phyloP scores from a whole-genome alignment of 1,140 invertebrate species.

The Heliconius hermathena region DNA sequence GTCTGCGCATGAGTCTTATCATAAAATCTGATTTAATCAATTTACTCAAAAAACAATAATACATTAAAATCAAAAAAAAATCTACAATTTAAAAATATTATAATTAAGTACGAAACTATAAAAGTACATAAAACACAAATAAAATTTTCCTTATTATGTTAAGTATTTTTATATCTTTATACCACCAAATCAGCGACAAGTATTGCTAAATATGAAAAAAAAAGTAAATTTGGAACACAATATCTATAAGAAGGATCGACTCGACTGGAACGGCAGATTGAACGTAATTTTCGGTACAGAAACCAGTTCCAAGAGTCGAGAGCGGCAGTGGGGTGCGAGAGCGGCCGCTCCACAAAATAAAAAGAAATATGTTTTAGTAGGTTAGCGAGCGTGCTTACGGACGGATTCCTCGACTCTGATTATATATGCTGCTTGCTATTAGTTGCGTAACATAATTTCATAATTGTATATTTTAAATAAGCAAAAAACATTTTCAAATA shows the following conservation, averaged over 20 bases:
- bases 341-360: slow-evolving; percentile 69
- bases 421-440: slow-evolving; percentile 69
- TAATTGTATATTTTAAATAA: not conserved
- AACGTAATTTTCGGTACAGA: slow-evolving; percentile 74
- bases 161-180: not conserved
- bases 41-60: not conserved
- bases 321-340: slow-evolving; percentile 48
- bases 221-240: slow-evolving; percentile 47
- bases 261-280: slow-evolving; percentile 55
- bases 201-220: slow-evolving; percentile 25
- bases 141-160: not conserved
- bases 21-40: not conserved
- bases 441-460: slow-evolving; percentile 62
- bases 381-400: slow-evolving; percentile 78
- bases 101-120: no score
- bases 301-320: slow-evolving; percentile 70
- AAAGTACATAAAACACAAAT: not conserved
- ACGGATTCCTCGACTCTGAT: slow-evolving; percentile 68
- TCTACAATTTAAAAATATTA: not conserved
- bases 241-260: slow-evolving; percentile 48
- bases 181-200: not conserved
- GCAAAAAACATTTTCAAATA: no score
- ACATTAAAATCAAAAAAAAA: not conserved
- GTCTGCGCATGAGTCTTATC: slow-evolving; percentile 48
- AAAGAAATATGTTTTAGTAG: slow-evolving; percentile 80